Evolutionary conservation across 2,797 vertebrate species (phyloP).

Genomic region (Myotis planiceps): DNA sequence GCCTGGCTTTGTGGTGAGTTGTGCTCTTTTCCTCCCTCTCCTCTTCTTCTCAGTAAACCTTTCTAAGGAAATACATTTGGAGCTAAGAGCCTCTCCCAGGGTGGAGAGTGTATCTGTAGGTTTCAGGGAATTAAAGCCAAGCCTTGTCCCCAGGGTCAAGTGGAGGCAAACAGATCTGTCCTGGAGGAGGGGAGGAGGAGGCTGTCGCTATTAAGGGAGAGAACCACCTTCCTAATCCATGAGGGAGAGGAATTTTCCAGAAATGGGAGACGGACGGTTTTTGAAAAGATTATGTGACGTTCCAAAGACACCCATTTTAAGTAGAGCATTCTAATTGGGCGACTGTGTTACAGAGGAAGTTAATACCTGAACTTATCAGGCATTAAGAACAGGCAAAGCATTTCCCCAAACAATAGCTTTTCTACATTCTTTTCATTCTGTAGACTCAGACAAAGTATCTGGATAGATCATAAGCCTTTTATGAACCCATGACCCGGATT

Average conservation of each 20-base stretch:
- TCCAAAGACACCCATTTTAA: conserved; percentile 36
- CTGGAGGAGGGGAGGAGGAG: conserved; percentile 37
- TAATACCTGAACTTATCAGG: conserved; percentile 47
- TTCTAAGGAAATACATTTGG: conserved; percentile 75
- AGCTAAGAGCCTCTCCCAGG: conserved; percentile 57
- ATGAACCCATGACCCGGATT: conserved; percentile 49
- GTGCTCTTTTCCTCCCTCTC: not conserved
- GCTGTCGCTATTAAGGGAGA: conserved; percentile 51
- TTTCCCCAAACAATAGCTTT: conserved; percentile 53
- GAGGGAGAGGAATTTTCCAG: conserved; percentile 54
- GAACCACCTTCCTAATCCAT: conserved; percentile 53
- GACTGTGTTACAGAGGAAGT: not conserved
- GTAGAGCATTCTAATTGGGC: not conserved
- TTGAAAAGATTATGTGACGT: conserved; percentile 66
- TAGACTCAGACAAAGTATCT: conserved; percentile 69
- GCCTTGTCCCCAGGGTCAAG: not conserved
- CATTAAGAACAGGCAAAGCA: conserved; percentile 50
- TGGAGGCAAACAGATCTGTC: conserved; percentile 25
- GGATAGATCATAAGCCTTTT: conserved; percentile 67
- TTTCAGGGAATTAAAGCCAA: conserved; percentile 76
- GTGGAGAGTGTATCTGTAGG: conserved; percentile 54
- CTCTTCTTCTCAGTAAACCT: conserved; percentile 34
- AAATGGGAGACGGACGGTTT: conserved; percentile 44
- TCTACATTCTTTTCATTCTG: conserved; percentile 76
- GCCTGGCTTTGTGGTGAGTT: conserved; percentile 34